Base-by-base conservation (phyloP, 2,113 vertebrate species). In the Sapayoa aenigma region DNA sequence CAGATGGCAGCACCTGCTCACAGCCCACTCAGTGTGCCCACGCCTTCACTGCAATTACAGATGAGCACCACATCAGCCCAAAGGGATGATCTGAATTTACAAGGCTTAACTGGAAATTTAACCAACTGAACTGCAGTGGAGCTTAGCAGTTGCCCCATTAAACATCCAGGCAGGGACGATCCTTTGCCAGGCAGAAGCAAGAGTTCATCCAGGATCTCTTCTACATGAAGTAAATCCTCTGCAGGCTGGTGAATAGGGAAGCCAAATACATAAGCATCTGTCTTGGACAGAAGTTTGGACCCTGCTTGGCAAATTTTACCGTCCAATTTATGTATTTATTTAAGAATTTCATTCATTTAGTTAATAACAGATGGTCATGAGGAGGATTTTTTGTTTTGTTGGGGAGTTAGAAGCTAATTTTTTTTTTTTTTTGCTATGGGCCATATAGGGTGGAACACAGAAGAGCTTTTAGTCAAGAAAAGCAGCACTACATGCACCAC, bases 11-110 rank as follows among this genome's bases (percentile, higher is more conserved):
- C 0, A 3, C 24, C 33, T 23, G 55, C 41, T 33, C 74, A 15
- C 31, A 71, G 33, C 33, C 52, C 30, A 14, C 30, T 52, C 59
- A 20, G 25, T 0, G 14, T 11, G 17, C 37, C 27, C 58, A 55
- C 0, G 0, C 17, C 30, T 35, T 18, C 37, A 22, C 5, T 0
- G 5, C 21, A 46, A 77, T 22, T 46, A 56, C 0, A 0, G 22
- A 33, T 6, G 25, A 58, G 50, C 63, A 44, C 11, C 41, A 52
- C 60, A 56, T 16, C 56, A 71, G 23, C 37, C 55, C 84, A 35
- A 49, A 77, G 25, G 21, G 6, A 19, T 13, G 9, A 30, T 31
- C 5, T 44, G 30, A 75, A 63, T 21, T 81, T 56, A 46, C 27
- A 71, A 35, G 11, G 16, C 31, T 66, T 56, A 69, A 50, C 22